Conservation (phyloP, 2,888 invertebrate genomes). For the Operophtera brumata region DNA sequence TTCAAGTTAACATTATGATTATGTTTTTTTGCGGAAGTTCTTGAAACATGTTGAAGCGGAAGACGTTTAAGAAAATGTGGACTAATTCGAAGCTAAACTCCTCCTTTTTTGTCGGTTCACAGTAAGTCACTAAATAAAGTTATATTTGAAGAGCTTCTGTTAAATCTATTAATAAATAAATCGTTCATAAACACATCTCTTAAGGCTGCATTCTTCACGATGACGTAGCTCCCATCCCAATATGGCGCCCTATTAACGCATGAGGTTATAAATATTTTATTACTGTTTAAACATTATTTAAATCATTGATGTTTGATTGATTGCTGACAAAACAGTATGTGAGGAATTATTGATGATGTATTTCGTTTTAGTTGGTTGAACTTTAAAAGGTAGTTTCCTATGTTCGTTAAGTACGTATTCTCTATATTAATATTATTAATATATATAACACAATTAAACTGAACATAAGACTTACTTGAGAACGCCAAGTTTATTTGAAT, state of each 20-base stretch:
- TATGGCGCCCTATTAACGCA: slow-evolving; percentile 8
- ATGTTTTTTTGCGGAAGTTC: too few relatives aligned
- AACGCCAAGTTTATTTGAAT: too few relatives aligned
- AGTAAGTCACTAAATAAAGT: too few relatives aligned
- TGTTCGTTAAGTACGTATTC: background rate
- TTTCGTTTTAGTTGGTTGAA: slow-evolving; percentile 15
- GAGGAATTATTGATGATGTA: slow-evolving; percentile 7
- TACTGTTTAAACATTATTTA: slow-evolving; percentile 22
- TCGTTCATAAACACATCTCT: background rate
- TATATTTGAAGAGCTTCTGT: too few relatives aligned
- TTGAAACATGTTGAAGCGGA: too few relatives aligned
- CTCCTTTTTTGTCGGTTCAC: too few relatives aligned
- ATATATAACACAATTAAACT: too few relatives aligned
- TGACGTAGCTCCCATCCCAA: slow-evolving; percentile 15
- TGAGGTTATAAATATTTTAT: slow-evolving; percentile 17
- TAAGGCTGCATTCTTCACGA: background rate
- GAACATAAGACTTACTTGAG: too few relatives aligned
- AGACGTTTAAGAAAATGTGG: too few relatives aligned
- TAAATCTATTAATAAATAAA: background rate
- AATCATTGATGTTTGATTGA: slow-evolving; percentile 36
- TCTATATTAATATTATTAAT: too few relatives aligned
- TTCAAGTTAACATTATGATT: too few relatives aligned
- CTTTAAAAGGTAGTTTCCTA: slow-evolving; percentile 5
- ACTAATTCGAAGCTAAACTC: too few relatives aligned
- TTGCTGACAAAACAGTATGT: slow-evolving; percentile 30